Percentiles rank a stretch among this genome's conserved stretches.
Evolutionary conservation across 2,888 invertebrate genomes (phyloP).

Genomic region (Tillus elongatus): DNA sequence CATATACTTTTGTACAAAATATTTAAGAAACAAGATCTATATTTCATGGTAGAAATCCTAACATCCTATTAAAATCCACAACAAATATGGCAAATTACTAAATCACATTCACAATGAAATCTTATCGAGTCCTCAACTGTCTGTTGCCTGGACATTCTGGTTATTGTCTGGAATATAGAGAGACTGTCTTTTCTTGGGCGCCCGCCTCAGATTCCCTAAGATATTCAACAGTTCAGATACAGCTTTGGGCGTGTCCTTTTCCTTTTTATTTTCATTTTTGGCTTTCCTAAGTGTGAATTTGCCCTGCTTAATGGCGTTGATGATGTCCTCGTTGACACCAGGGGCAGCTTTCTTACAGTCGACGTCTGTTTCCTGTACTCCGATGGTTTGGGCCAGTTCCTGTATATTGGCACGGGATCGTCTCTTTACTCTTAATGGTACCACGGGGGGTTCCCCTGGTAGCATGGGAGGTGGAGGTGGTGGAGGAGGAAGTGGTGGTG

Average conservation of each 20-base stretch:
- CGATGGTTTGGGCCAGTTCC: slow-evolving; percentile 29
- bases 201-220: slow-evolving; percentile 51
- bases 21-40: no score
- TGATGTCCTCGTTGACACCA: slow-evolving; percentile 63
- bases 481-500: slow-evolving; percentile 37
- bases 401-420: slow-evolving; percentile 31
- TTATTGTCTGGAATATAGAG: slow-evolving; percentile 6
- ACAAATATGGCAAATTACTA: no score
- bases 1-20: no score
- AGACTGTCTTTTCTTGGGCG: slow-evolving; percentile 42
- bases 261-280: slow-evolving; percentile 50
- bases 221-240: slow-evolving; percentile 62
- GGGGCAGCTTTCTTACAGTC: slow-evolving; percentile 34
- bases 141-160: no score
- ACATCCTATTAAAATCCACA: no score
- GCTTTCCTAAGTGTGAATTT: slow-evolving; percentile 61
- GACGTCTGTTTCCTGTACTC: slow-evolving; percentile 21
- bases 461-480: slow-evolving; percentile 22
- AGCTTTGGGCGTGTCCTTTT: slow-evolving; percentile 54
- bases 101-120: no score
- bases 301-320: slow-evolving; percentile 68
- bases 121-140: no score
- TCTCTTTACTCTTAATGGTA: slow-evolving; percentile 47
- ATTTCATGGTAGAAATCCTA: no score
- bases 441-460: slow-evolving; percentile 45